A percentile compares a stretch with the other conserved stretches of the same genome.
These are phyloP conservation scores for Podarcis cretensis DNA, from an alignment of 2,113 vertebrate species.

Conservation along the genomic window DNA sequence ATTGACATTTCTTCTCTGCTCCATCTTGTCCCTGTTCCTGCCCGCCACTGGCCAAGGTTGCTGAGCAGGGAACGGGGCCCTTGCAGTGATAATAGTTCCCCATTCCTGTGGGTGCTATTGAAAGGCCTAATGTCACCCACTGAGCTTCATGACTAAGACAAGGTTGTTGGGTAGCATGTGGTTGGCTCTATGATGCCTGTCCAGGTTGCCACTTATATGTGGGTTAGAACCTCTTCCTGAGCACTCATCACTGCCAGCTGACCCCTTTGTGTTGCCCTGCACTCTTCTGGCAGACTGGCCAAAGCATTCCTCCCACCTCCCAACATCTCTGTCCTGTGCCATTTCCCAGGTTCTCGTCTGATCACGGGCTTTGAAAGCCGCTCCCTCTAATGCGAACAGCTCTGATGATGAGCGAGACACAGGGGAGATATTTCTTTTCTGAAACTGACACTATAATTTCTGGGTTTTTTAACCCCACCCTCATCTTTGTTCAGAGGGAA, in stretches of 20 bases:
- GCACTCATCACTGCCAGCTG: too few species aligned
- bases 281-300: background rate
- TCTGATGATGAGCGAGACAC: slow-evolving; percentile 49
- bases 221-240: background rate
- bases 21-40: too few species aligned
- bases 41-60: too few species aligned
- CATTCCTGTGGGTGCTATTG: too few species aligned
- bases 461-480: slow-evolving; percentile 23
- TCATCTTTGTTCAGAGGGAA: slow-evolving; percentile 22
- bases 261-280: background rate
- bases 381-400: slow-evolving; percentile 62
- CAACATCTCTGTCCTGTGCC: background rate
- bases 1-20: too few species aligned
- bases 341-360: slow-evolving; percentile 41
- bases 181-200: too few species aligned
- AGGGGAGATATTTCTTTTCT: slow-evolving; percentile 67
- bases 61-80: too few species aligned
- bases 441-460: slow-evolving; percentile 67
- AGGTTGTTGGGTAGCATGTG: too few species aligned
- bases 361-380: slow-evolving; percentile 44
- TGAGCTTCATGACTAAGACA: too few species aligned
- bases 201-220: background rate
- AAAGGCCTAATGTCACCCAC: too few species aligned
- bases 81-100: too few species aligned
- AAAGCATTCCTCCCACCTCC: background rate